phyloP scores from a whole-genome alignment of 23 tunicate species.

The Corella eumyota region DNA sequence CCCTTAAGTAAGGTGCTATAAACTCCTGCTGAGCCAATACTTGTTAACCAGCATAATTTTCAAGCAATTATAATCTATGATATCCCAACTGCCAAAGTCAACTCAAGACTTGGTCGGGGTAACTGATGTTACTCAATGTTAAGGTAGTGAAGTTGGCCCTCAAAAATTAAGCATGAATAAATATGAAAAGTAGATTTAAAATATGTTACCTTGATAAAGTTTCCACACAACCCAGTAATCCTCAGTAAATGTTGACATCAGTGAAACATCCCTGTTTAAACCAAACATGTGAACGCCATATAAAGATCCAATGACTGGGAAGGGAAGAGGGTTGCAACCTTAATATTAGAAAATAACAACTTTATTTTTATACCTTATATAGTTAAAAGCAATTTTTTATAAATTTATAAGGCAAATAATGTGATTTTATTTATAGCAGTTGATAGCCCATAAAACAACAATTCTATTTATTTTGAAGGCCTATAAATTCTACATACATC shows the following conservation, averaged over 20 bases:
- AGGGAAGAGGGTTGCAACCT: conserved; percentile 65
- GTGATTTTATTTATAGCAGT: no score
- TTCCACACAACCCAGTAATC: conserved; percentile 71
- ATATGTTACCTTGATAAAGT: conserved; percentile 45
- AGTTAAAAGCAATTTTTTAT: no score
- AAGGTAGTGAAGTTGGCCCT: no score
- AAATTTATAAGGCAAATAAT: no score
- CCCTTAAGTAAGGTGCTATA: background rate
- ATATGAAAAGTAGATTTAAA: background rate
- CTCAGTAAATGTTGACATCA: conserved; percentile 40
- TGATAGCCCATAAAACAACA: no score
- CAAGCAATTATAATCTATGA: no score
- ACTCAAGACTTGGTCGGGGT: no score
- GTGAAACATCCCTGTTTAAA: conserved; percentile 50
- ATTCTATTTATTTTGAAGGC: no score
- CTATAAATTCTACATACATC: no score
- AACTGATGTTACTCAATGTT: no score
- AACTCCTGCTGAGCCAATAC: background rate
- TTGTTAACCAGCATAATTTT: background rate
- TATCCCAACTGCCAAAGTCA: no score
- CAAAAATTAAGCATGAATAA: background rate
- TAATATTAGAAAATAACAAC: background rate
- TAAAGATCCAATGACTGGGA: conserved; percentile 80
- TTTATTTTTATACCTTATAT: no score
- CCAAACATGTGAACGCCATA: conserved; percentile 93